phyloP scores from a whole-genome alignment of 2,888 invertebrate genomes.

The Mythimna pallens region DNA sequence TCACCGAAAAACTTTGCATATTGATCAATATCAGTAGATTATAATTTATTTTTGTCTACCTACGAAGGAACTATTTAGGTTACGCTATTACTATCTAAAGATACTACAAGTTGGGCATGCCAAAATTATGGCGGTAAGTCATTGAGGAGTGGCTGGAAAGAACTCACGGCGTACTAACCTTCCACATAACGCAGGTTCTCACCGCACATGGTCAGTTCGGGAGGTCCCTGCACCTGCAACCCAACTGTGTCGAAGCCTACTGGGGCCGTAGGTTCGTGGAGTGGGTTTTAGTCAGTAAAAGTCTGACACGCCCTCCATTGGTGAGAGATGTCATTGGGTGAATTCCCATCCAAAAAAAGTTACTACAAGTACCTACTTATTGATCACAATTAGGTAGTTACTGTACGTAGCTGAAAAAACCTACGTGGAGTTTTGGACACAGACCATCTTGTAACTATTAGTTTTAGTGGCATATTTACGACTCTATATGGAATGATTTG shows the following conservation, averaged over 20 bases:
- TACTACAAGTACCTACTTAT: background rate
- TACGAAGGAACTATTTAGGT: background rate
- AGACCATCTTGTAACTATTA: background rate
- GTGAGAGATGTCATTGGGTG: no score
- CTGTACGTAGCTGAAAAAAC: background rate
- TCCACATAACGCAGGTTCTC: no score
- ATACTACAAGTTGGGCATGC: background rate
- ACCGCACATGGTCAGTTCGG: no score
- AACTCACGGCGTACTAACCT: no score
- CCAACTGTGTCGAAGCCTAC: no score
- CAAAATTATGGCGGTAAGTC: no score
- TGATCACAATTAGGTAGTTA: background rate
- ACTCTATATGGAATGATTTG: background rate
- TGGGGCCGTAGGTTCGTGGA: no score
- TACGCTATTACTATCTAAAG: background rate
- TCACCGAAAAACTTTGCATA: constrained; percentile 21
- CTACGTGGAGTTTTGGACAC: background rate
- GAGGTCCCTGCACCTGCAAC: no score
- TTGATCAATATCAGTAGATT: constrained; percentile 22
- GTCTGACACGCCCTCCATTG: no score
- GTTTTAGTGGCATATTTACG: background rate
- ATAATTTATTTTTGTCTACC: background rate
- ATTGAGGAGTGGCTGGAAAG: no score
- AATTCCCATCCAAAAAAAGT: no score
- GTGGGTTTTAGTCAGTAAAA: no score